Conservation (phyloP, 2,888 invertebrate species). For the Rotaria sp. region DNA sequence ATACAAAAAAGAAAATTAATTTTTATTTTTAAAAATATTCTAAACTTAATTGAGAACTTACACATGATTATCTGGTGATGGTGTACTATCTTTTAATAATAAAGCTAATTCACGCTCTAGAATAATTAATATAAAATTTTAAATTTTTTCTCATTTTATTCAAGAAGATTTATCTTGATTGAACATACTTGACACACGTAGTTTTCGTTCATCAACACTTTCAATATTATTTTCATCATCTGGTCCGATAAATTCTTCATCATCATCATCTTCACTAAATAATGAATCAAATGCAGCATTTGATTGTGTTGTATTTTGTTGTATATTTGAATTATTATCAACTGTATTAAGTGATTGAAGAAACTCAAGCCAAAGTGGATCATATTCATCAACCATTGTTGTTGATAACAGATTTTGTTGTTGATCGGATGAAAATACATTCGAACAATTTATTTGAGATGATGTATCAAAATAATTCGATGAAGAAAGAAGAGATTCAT, state of each 20-base stretch:
- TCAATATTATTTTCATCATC: constrained; percentile 12
- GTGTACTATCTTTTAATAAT: background rate
- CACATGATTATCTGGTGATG: background rate
- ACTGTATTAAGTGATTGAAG: background rate
- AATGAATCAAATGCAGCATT: background rate
- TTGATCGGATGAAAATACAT: background rate
- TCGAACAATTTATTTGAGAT: background rate
- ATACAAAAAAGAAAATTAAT: background rate
- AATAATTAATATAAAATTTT: background rate
- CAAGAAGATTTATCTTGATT: background rate
- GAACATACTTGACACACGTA: constrained; percentile 7
- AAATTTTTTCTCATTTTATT: too few relatives aligned
- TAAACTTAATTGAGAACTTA: background rate
- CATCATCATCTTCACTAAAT: constrained; percentile 22
- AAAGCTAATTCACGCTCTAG: background rate
- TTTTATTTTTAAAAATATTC: too few relatives aligned
- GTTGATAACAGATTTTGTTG: background rate
- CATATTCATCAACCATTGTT: background rate
- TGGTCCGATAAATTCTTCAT: constrained; percentile 13
- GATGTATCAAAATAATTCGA: background rate
- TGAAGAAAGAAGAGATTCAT: background rate
- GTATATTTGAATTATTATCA: background rate
- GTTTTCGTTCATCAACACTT: background rate
- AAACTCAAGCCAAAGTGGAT: constrained; percentile 22
- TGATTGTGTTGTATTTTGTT: background rate